phyloP scores from a whole-genome alignment of 2,113 vertebrate species.

The Falco punctatus region DNA sequence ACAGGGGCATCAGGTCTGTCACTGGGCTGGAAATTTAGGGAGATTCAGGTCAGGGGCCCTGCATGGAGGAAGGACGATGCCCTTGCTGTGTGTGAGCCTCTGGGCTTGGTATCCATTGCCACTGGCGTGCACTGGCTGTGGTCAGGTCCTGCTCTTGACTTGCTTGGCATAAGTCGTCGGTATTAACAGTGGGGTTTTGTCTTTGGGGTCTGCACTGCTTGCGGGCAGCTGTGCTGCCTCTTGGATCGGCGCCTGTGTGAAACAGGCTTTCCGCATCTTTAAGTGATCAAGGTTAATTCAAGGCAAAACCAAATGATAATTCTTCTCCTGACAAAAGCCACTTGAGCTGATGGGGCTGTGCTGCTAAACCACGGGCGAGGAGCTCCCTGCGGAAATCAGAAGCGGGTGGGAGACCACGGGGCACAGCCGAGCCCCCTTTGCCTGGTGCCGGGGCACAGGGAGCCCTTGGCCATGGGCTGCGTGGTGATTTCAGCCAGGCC shows the following conservation, averaged over 20 bases:
- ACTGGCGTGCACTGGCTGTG: fast-evolving
- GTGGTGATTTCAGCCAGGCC: fast-evolving
- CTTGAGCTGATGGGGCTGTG: fast-evolving
- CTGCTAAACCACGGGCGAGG: fast-evolving
- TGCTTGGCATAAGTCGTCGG: background rate
- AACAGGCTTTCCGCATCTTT: background rate
- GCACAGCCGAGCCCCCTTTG: fast-evolving
- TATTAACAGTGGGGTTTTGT: background rate
- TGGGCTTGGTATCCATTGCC: background rate
- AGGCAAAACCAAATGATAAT: background rate
- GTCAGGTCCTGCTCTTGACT: background rate
- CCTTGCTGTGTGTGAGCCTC: background rate
- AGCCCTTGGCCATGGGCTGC: fast-evolving
- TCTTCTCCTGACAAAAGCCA: background rate
- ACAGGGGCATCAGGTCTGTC: background rate
- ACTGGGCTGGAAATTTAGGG: background rate
- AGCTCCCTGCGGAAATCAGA: fast-evolving
- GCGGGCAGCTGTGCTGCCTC: fast-evolving
- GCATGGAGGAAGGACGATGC: background rate
- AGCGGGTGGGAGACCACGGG: background rate
- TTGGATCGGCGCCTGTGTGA: fast-evolving
- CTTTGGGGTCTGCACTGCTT: fast-evolving
- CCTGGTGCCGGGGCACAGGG: background rate
- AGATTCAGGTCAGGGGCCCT: background rate
- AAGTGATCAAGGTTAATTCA: background rate